phyloP scores from a whole-genome alignment of 2,888 invertebrate species.

The Drosophila nr. perissopoda region DNA sequence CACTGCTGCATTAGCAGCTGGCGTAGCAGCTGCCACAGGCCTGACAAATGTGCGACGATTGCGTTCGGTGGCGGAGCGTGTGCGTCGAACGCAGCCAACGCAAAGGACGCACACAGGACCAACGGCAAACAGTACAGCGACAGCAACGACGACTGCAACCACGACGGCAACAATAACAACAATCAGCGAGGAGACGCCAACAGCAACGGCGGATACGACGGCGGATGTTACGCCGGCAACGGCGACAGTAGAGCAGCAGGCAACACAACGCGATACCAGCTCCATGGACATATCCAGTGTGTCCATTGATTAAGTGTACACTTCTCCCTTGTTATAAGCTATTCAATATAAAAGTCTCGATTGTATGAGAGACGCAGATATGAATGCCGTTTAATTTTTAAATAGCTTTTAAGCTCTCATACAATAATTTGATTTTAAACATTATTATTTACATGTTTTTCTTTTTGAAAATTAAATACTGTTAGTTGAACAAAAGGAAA shows the following conservation, averaged over 20 bases:
- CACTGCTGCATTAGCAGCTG: slow-evolving; percentile 5
- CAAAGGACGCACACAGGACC: slow-evolving; percentile 22
- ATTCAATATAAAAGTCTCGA: slow-evolving; percentile 8
- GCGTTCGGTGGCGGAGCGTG: slow-evolving; percentile 40
- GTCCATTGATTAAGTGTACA: slow-evolving; percentile 78
- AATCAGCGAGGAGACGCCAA: slow-evolving; percentile 30
- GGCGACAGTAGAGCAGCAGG: slow-evolving; percentile 24
- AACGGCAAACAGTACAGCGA: slow-evolving; percentile 42
- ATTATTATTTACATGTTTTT: neutral
- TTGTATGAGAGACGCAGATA: neutral
- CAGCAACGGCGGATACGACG: slow-evolving; percentile 22
- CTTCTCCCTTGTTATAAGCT: slow-evolving; percentile 32
- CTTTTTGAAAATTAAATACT: slow-evolving; percentile 2
- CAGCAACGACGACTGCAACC: slow-evolving; percentile 14
- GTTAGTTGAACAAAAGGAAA: neutral
- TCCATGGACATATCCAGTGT: slow-evolving; percentile 84
- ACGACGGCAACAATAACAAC: slow-evolving; percentile 14
- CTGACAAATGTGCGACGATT: slow-evolving; percentile 17
- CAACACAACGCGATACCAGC: slow-evolving; percentile 59
- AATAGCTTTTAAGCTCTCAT: neutral
- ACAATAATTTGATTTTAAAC: neutral
- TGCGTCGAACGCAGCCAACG: slow-evolving; percentile 53
- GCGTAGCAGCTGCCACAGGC: slow-evolving; percentile 16
- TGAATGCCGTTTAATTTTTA: neutral
- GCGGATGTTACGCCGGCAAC: slow-evolving; percentile 16